Base-by-base conservation (phyloP, 2,113 vertebrate genomes). In the Melanerpes aurifrons region DNA sequence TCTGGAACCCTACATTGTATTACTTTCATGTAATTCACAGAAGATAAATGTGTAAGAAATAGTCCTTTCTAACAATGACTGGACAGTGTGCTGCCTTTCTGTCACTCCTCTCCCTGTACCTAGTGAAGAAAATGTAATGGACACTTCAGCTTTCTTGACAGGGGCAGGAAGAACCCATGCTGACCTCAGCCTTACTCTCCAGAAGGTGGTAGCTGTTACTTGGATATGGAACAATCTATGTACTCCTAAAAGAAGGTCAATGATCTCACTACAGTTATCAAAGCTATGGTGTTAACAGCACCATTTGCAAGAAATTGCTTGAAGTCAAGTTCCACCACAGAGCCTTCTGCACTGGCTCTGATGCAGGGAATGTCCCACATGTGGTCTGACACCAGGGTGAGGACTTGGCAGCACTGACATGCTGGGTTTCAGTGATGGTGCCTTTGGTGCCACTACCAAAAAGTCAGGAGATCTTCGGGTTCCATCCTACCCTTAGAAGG, bases 341-440 rank as follows among this genome's bases (percentile, higher is more conserved):
- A 47, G 50, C 57, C 43, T 68, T 18, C 43, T n/a, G 56, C 8
- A 4, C 19, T 26, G 40, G 18, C 22, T 68, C 21, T 45, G 48
- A 57, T 0, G 1, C 43, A 37, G 56, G 20, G 17, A 74, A n/a
- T 31, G 12, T 43, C 26, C 32, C 2, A 0, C 13, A 4, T 2
- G 15, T 3, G 29, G 19, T 26, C 19, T 53, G 31, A 69, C 57
- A 40, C 5, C 17, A 74, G 40, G 15, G 24, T 24, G 56, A 63
- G 40, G 21, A 37, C 35, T 21, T 4, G 26, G 57, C 31, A 86
- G 40, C 35, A 58, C 4, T 1, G 20, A 53, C 12, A 7, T 66
- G 4, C 35, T 17, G 24, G 12, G 16, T 69, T 72, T 72, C 79
- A 48, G 15, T 17, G 16, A 29, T 0, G 5, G 11, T 17, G 13